A percentile compares a stretch with the other conserved stretches of the same genome.
These are phyloP conservation scores for Diadumene lineata DNA, from an alignment of 92 coral and sea anemone species.

Conservation along the genomic window DNA sequence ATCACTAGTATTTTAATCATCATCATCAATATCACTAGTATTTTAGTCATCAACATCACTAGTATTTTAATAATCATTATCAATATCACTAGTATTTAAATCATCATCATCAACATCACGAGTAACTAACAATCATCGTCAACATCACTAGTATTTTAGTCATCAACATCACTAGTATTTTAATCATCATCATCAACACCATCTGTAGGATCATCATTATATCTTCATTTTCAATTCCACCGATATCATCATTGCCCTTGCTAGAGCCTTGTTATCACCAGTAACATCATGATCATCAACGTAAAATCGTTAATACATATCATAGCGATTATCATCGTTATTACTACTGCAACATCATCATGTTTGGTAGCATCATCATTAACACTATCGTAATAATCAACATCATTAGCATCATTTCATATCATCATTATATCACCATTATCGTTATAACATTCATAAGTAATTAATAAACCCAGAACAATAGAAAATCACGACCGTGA, in stretches of 20 bases:
- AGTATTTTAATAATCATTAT: neutral
- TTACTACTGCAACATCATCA: too few relatives aligned
- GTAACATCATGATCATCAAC: too few relatives aligned
- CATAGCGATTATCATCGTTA: too few relatives aligned
- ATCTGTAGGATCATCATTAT: neutral
- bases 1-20: neutral
- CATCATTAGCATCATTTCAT: too few relatives aligned
- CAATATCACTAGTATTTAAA: neutral
- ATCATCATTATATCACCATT: too few relatives aligned
- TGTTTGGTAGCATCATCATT: too few relatives aligned
- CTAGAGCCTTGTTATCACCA: neutral
- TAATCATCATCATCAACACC: neutral
- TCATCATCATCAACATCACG: neutral
- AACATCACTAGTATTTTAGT: neutral
- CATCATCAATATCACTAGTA: neutral
- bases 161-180: neutral
- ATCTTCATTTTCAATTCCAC: too few relatives aligned
- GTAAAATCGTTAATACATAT: too few relatives aligned
- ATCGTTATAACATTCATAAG: too few relatives aligned
- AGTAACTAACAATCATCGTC: neutral
- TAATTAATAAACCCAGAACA: too few relatives aligned
- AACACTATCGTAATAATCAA: too few relatives aligned
- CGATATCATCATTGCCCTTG: neutral
- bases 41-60: neutral
- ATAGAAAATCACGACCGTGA: too few relatives aligned